Evolutionary conservation across 92 coral and sea anemone genomes (phyloP), one percentile per base, ranked within the genome.

Genomic region (Ricordea florida): DNA sequence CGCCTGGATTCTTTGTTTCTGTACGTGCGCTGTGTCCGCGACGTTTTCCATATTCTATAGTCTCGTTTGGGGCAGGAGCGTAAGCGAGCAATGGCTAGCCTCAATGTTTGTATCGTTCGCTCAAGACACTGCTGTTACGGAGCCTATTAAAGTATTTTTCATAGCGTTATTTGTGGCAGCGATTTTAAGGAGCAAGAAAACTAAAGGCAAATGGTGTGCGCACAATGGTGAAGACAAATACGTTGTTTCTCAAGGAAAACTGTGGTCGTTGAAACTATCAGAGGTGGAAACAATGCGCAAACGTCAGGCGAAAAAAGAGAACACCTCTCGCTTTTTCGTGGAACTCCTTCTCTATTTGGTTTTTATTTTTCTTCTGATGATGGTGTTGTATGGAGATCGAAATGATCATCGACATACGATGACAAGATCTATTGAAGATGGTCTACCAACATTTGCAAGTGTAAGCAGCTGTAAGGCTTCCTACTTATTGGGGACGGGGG

Each of bases 1-100:
- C 8, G 86, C 97, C 5, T 91, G 93, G 93, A 2, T 85, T 4
- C 62, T 91, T 17, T 84, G 93, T 64, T 65, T 88, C 13, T 55
- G 85, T 23, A 61, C 89, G 6, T 55, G 86, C 1, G 62, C 74
- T 10, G 85, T 69, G 13, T 91, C 93, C 1, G 81, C 90, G 14
- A 41, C 66, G 23, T 69, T 91, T 36, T 79, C 93, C 0, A 88
- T 91, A 17, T 80, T 72, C n/a, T 91, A 90, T 70, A 90, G 96
- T 26, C 72, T 90, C 13, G 72, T 64, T 4, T 90, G 96, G 96
- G 92, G 86, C 2, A 87, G 77, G 43, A 77, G 67, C 3, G 47
- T 81, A 20, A 66, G 86, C 0, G 82, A 90, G 15, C 93, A 82
- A 21, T 90, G 96, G 96, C 75, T 90, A 3, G 70, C 96, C 3